Evolutionary conservation across 2,113 vertebrate species (phyloP).

Genomic region (Chaetodon auriga): DNA sequence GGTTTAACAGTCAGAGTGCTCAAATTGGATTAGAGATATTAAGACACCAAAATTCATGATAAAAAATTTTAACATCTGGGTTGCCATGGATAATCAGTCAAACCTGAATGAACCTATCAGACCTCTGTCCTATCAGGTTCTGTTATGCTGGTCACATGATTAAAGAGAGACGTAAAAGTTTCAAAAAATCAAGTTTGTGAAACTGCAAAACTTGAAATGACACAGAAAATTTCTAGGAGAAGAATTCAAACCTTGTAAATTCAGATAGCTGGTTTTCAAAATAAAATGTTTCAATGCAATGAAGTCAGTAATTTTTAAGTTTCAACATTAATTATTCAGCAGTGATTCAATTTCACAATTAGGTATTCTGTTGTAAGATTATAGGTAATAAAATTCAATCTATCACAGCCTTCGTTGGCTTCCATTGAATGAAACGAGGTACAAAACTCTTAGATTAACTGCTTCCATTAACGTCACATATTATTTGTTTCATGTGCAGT

Average conservation of each 20-base stretch:
- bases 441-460: not conserved
- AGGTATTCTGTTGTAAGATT: not conserved
- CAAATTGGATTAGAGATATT: not conserved
- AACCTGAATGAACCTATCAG: too few species aligned
- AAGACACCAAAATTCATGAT: not conserved
- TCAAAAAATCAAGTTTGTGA: too few species aligned
- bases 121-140: too few species aligned
- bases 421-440: not conserved
- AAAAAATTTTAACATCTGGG: too few species aligned
- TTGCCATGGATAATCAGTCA: too few species aligned
- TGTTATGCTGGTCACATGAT: too few species aligned
- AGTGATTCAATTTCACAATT: not conserved
- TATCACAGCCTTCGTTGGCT: not conserved
- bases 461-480: not conserved
- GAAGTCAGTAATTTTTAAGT: not conserved
- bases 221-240: not conserved
- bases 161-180: too few species aligned
- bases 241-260: not conserved
- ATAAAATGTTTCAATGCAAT: not conserved
- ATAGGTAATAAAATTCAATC: not conserved
- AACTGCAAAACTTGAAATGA: not conserved
- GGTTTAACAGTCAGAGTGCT: too few species aligned
- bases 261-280: not conserved
- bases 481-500: not conserved
- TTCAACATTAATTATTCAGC: not conserved